Percentiles rank a stretch among this genome's conserved stretches.
Conservation (phyloP, 2,888 invertebrate genomes). For the Drosophila vallismaia region DNA sequence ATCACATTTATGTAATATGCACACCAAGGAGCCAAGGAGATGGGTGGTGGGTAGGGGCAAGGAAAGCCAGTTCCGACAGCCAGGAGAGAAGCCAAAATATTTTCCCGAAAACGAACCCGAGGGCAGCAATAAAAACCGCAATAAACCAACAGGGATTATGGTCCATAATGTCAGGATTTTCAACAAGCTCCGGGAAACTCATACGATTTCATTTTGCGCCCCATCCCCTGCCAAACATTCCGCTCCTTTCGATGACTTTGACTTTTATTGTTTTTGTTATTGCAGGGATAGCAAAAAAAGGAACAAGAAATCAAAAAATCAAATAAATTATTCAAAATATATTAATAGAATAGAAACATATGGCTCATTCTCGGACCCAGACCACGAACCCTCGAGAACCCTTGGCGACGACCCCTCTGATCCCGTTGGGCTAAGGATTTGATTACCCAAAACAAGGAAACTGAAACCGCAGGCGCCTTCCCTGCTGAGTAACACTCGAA, state of each 20-base stretch:
- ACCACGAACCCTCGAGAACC: slow-evolving; percentile 25
- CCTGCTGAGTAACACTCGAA: slow-evolving; percentile 21
- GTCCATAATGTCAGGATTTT: slow-evolving; percentile 68
- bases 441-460: slow-evolving; percentile 47
- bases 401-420: slow-evolving; percentile 5
- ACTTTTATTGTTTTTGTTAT: slow-evolving; percentile 72
- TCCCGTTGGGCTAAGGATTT: slow-evolving; percentile 47
- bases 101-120: slow-evolving; percentile 37
- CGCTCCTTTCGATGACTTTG: slow-evolving; percentile 32
- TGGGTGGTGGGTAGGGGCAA: background rate
- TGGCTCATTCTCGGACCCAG: slow-evolving; percentile 33
- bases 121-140: slow-evolving; percentile 69
- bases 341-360: slow-evolving; percentile 59
- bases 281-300: slow-evolving; percentile 41
- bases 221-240: background rate
- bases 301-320: slow-evolving; percentile 77
- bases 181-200: slow-evolving; percentile 37
- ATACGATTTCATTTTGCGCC: slow-evolving; percentile 16
- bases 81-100: slow-evolving; percentile 40
- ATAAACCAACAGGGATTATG: slow-evolving; percentile 77
- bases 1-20: slow-evolving; percentile 77
- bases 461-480: slow-evolving; percentile 51
- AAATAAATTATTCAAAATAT: slow-evolving; percentile 80
- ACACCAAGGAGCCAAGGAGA: slow-evolving; percentile 36
- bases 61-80: slow-evolving; percentile 24